Conservation (phyloP, 2,888 invertebrate species). For the Tanypteryx hageni region DNA sequence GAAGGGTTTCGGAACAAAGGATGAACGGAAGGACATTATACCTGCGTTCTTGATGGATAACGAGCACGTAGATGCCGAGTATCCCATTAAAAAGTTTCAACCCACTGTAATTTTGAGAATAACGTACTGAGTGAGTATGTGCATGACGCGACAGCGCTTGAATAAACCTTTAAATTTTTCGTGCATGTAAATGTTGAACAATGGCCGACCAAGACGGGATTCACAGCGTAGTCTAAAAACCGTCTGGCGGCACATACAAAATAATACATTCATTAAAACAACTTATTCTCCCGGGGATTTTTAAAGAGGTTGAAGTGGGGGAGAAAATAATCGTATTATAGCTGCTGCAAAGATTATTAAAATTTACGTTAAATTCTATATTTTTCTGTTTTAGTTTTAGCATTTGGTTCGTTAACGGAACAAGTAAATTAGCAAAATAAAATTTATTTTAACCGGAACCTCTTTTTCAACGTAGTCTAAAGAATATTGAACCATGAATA, state of each 20-base stretch:
- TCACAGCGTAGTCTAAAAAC: neutral
- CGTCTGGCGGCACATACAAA: neutral
- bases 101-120: neutral
- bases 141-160: neutral
- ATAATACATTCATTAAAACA: neutral
- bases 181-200: neutral
- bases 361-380: no score
- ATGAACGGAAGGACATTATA: slow-evolving; percentile 27
- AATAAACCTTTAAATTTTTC: slow-evolving; percentile 28
- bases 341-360: no score
- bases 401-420: no score
- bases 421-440: no score
- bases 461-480: no score
- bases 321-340: slow-evolving; percentile 27
- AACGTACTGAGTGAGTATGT: slow-evolving; percentile 6
- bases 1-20: slow-evolving; percentile 47
- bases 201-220: neutral
- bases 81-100: slow-evolving; percentile 44
- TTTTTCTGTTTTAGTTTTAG: no score
- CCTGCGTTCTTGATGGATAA: slow-evolving; percentile 21
- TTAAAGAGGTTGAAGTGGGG: no score
- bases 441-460: no score
- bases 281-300: no score
- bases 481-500: no score
- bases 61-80: slow-evolving; percentile 32